Percentiles rank a stretch among this genome's conserved stretches.
These are phyloP conservation scores for Boloria euphrosyne DNA, from an alignment of 2,888 invertebrate species.

Conservation along the genomic window DNA sequence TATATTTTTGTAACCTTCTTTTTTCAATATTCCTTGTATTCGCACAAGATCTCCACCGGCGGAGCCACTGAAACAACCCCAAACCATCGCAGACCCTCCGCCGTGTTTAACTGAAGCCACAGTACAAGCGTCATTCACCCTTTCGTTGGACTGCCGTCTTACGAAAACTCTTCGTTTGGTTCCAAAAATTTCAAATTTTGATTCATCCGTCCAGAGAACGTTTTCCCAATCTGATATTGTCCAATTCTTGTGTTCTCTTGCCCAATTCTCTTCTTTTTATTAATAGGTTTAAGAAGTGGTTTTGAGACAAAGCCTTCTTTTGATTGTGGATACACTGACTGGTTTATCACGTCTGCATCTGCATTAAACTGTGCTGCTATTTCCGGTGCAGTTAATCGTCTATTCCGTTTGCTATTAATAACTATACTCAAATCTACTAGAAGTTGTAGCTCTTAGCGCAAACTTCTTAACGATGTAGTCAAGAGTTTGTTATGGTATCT, in stretches of 20 bases:
- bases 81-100: slow-evolving; percentile 9
- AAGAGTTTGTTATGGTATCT: too few species aligned
- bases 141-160: background rate
- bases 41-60: slow-evolving; percentile 3
- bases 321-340: too few species aligned
- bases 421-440: background rate
- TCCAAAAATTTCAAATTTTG: slow-evolving; percentile 7
- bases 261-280: slow-evolving; percentile 9
- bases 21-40: slow-evolving; percentile 7
- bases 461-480: too few species aligned
- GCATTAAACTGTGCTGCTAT: too few species aligned
- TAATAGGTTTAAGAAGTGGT: background rate
- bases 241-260: background rate
- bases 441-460: background rate
- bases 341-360: too few species aligned
- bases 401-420: background rate
- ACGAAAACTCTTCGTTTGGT: slow-evolving; percentile 5
- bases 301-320: too few species aligned
- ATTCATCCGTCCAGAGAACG: background rate
- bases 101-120: slow-evolving; percentile 6
- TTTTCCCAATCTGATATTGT: background rate
- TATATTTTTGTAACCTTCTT: slow-evolving; percentile 1
- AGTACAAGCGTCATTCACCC: background rate
- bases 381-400: background rate
- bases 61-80: background rate